Evolutionary conservation across 2,888 invertebrate species (phyloP), one percentile per base, ranked within the genome.

Genomic region (Ochropleura leucogaster): DNA sequence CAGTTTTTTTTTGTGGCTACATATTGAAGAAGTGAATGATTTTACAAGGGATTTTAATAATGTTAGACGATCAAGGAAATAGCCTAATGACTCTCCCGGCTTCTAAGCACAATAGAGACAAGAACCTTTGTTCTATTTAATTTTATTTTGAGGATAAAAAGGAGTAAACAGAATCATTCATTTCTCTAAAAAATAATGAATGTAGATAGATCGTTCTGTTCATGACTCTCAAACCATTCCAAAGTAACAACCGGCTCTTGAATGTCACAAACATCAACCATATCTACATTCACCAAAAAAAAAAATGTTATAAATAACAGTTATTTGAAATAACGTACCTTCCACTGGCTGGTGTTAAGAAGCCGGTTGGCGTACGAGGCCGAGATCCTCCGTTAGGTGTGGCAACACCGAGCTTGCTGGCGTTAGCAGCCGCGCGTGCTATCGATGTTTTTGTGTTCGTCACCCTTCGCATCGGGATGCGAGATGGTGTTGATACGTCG

Each of bases 401-500:
- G 42, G 92, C 88, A 80, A 97, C 96, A 77, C 97, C 96, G 14
- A 97, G 95, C 84, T 97, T 96, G 79, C 96, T 97, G 51, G 97
- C 97, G n/a, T 96, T 95, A 51, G 97, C 97, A 51, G 97, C 97
- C 83, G 97, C 96, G 82, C 97, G 92, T 78, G 97, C 96, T 82
- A 96, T 90, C 89, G 97, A 91, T 89, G 97, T 89, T 88, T 94
- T 87, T 92, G 97, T 92, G 76, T 97, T 97, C 46, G 97, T 97
- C 67, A 97, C 97, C 93, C 98, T 97, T 78, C 98, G 97, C 96
- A 97, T 97, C 79, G 98, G 98, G 93, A 98, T 98, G 91, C 98
- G 98, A 84, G 98, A 98, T 80, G 98, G 98, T 63, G 98, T 98
- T 67, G 90, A 91, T 65, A 97, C 97, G 89, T 98, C 98, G 93